Evolutionary conservation across 2,113 vertebrate species (phyloP).

Genomic region (Myotis lucifugus): DNA sequence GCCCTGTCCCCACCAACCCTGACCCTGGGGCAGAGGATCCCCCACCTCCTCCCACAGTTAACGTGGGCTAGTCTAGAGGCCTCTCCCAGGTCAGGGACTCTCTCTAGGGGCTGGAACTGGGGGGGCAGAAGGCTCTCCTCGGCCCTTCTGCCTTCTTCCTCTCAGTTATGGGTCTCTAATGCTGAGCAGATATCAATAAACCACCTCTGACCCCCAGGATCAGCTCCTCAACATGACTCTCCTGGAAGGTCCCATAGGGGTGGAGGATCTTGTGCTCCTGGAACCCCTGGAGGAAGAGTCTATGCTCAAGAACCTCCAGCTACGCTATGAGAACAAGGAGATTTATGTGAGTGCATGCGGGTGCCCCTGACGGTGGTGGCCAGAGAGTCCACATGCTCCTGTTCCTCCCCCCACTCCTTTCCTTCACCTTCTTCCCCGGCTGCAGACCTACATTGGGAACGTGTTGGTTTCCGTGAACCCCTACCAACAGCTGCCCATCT

Average conservation of each 20-base stretch:
- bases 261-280: slow-evolving; percentile 87
- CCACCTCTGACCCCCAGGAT: neutral
- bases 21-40: neutral
- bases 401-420: neutral
- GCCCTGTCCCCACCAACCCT: neutral
- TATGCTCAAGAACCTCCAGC: slow-evolving; percentile 83
- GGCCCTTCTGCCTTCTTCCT: neutral
- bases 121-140: neutral
- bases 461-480: slow-evolving; percentile 89
- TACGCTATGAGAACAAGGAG: slow-evolving; percentile 82
- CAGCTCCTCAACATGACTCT: slow-evolving; percentile 9
- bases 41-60: neutral
- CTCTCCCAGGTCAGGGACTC: neutral
- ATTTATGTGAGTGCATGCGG: slow-evolving; percentile 83
- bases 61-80: neutral
- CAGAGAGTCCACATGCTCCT: neutral
- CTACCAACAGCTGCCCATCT: slow-evolving; percentile 85
- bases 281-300: slow-evolving; percentile 85
- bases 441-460: slow-evolving; percentile 87
- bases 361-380: neutral
- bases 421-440: neutral
- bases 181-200: neutral
- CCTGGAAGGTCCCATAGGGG: slow-evolving; percentile 78
- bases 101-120: neutral
- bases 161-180: neutral